phyloP scores from a whole-genome alignment of 2,888 invertebrate genomes.

The Tetragnatha montana region DNA sequence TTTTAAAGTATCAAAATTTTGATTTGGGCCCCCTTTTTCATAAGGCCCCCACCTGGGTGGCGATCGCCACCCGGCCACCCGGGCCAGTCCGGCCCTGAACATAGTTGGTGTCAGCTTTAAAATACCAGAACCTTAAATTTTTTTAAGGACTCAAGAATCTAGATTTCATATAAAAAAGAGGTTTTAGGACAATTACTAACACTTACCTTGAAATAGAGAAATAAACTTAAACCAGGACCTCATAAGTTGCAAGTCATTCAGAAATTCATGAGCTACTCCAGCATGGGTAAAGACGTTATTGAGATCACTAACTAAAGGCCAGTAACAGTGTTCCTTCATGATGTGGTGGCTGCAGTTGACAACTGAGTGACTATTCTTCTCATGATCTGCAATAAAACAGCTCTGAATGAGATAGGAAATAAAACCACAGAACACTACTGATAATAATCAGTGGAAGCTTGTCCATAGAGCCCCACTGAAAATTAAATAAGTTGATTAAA shows the following conservation, averaged over 20 bases:
- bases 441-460: neutral
- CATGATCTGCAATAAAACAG: slow-evolving; percentile 26
- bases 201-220: slow-evolving; percentile 91
- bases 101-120: too few relatives aligned
- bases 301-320: slow-evolving; percentile 97
- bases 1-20: too few relatives aligned
- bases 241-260: slow-evolving; percentile 88
- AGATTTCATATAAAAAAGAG: too few relatives aligned
- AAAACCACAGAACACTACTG: neutral
- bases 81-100: too few relatives aligned
- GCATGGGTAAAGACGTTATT: slow-evolving; percentile 96
- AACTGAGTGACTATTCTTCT: slow-evolving; percentile 83
- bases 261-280: slow-evolving; percentile 91
- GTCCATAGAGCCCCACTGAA: neutral
- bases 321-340: slow-evolving; percentile 98
- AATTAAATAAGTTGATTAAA: neutral
- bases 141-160: too few relatives aligned
- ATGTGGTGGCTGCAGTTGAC: slow-evolving; percentile 93
- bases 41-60: too few relatives aligned
- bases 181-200: neutral
- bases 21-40: too few relatives aligned
- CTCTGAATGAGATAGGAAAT: neutral
- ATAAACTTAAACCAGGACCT: slow-evolving; percentile 97
- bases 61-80: too few relatives aligned
- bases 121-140: too few relatives aligned